Evolutionary conservation across 1,140 invertebrate genomes (phyloP).

Genomic region (Meloidogyne chitwoodi): DNA sequence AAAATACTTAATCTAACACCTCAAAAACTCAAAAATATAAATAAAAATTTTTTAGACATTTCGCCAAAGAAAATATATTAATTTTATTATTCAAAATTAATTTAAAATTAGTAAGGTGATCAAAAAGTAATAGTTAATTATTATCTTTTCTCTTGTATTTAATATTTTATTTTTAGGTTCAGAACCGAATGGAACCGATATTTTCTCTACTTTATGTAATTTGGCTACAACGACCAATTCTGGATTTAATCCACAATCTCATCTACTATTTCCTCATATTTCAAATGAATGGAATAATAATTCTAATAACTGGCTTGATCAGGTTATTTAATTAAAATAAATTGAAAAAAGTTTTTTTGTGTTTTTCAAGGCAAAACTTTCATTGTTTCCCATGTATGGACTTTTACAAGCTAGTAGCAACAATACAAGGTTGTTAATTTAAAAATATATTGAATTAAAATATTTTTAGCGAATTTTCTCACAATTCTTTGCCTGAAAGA

Average conservation of each 20-base stretch:
- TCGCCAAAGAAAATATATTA: not conserved
- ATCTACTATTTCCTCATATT: not conserved
- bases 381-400: slow-evolving; percentile 23
- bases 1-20: no score
- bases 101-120: no score
- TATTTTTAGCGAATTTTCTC: not conserved
- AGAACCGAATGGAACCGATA: not conserved
- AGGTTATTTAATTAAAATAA: not conserved
- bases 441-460: not conserved
- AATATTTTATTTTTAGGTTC: not conserved
- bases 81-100: not conserved
- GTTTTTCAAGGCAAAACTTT: slow-evolving; percentile 8
- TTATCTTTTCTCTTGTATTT: no score
- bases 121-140: no score
- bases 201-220: slow-evolving; percentile 18
- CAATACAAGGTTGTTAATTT: not conserved
- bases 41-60: not conserved
- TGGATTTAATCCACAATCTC: not conserved
- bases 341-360: not conserved
- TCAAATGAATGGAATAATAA: not conserved
- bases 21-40: not conserved
- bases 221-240: slow-evolving; percentile 7
- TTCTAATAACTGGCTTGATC: slow-evolving; percentile 21
- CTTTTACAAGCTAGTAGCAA: slow-evolving; percentile 11
- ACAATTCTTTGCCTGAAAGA: not conserved